Base-by-base conservation (phyloP, 2,888 invertebrate species). In the Hetaerina titia region DNA sequence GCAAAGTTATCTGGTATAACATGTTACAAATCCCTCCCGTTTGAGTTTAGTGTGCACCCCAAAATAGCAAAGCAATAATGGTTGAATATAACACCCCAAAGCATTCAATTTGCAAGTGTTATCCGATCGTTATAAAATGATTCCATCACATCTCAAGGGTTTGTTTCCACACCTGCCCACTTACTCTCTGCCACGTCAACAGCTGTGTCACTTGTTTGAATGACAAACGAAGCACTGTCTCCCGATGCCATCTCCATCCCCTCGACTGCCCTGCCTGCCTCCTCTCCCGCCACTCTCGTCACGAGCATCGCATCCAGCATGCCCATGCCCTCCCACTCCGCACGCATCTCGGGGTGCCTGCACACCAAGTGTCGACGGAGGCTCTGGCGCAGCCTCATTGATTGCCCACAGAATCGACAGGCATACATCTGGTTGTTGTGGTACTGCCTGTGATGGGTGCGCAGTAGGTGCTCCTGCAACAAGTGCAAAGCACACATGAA, bases 361-460 rank as follows among this genome's bases (percentile, higher is more conserved):
- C 56, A 22, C 22, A 74, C 92, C 74, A 92, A 92, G n/a, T 92
- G 92, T 6, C 92, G 64, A n/a, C 92, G 69, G 15, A 92, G 92
- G n/a, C 69, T 69, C 63, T 92, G 92, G 5, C 92, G 69, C 22
- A 92, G 56, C 11, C 92, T 69, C 92, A 92, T 92, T 1, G 69
- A 92, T 11, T 92, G 92, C 22, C 92, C 92, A 74, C 92, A 92
- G 69, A 69, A 92, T 0, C 92, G 69, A 56, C 92, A 92, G 15
- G 92, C 69, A 56, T 74, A 92, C 45, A 92, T 17, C 57, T 69
- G 92, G 56, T 92, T 92, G 92, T 56, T 92, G 69, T 92, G 92
- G 56, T 69, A 92, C n/a, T 92, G 92, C 11, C 92, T 60, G n/a
- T 74, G 56, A 31, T 92, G 92, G 9, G 92, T 74, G 22, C 92